phyloP scores from a whole-genome alignment of 2,113 vertebrate genomes.

The Notarius quadriscutis region DNA sequence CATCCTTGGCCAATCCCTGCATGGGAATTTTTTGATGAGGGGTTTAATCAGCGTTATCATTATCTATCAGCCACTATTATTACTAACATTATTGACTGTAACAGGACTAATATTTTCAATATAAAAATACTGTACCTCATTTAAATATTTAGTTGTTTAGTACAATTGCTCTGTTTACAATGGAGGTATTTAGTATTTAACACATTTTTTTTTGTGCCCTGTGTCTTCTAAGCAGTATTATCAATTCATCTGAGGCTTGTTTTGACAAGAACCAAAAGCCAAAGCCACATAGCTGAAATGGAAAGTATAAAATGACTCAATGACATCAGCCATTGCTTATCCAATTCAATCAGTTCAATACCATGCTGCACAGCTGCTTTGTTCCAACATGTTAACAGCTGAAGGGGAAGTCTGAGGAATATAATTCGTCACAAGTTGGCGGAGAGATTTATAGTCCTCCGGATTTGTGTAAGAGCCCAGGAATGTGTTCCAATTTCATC shows the following conservation, averaged over 20 bases:
- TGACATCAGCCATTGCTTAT: conserved; percentile 22
- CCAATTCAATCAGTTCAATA: conserved; percentile 23
- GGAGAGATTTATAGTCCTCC: conserved; percentile 60
- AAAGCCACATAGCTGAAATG: not conserved
- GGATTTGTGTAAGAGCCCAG: conserved; percentile 55
- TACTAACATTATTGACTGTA: not conserved
- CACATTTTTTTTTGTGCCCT: too few relatives aligned
- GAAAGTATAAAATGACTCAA: conserved; percentile 21
- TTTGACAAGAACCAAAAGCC: not conserved
- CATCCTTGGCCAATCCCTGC: too few relatives aligned
- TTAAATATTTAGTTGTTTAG: not conserved
- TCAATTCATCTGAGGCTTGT: conserved; percentile 2
- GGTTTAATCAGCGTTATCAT: not conserved
- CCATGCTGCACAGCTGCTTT: not conserved
- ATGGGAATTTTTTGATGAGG: too few relatives aligned
- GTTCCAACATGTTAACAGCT: conserved; percentile 32
- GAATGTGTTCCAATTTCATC: conserved; percentile 57
- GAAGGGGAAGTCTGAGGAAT: conserved; percentile 10
- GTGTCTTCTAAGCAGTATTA: not conserved
- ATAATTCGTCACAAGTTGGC: conserved; percentile 38
- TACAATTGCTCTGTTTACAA: not conserved
- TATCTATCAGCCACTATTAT: not conserved
- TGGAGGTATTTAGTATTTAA: not conserved
- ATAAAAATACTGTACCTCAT: not conserved
- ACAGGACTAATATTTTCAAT: not conserved